Conservation (phyloP, 2,113 vertebrate genomes). For the Motacilla tschutschensis region DNA sequence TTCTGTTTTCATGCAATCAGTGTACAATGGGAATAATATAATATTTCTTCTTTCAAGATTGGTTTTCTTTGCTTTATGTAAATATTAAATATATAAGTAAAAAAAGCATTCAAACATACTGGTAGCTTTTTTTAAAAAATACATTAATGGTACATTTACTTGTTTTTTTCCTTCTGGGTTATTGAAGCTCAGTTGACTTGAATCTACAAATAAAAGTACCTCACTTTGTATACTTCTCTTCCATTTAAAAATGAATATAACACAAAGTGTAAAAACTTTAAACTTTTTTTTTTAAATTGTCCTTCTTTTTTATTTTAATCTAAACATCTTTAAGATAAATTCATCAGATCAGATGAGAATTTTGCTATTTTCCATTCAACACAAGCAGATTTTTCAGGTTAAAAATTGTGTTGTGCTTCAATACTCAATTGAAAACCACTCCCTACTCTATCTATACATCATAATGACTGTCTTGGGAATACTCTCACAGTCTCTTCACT, state of each 20-base stretch:
- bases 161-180: neutral
- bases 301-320: neutral
- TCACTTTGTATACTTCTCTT: neutral
- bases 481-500: neutral
- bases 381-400: neutral
- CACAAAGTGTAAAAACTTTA: neutral
- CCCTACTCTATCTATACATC: neutral
- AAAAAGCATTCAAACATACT: neutral
- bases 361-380: neutral
- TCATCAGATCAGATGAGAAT: neutral
- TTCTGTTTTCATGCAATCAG: neutral
- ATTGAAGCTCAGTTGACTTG: neutral
- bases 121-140: too few species aligned
- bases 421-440: neutral
- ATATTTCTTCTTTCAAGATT: neutral
- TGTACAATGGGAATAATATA: neutral
- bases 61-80: neutral
- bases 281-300: neutral
- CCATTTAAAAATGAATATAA: neutral
- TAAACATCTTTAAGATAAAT: neutral
- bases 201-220: neutral
- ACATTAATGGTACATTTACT: neutral
- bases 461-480: neutral
- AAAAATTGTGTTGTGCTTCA: neutral
- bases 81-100: neutral